These are phyloP conservation scores for Acrossocheilus fasciatus DNA, from an alignment of 2,797 vertebrate species.

Conservation along the genomic window DNA sequence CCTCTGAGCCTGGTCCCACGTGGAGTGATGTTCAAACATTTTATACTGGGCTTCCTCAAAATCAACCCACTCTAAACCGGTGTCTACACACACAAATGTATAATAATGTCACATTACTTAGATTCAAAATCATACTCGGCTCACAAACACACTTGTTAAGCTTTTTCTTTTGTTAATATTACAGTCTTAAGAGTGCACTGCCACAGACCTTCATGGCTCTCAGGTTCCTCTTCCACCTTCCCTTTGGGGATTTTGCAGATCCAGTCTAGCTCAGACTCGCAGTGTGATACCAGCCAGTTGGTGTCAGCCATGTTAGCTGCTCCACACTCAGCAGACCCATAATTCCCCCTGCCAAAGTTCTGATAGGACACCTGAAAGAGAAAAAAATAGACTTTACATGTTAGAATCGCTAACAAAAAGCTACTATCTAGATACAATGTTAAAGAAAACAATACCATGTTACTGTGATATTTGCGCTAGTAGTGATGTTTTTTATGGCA, in stretches of 20 bases:
- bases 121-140: slow-evolving; percentile 4
- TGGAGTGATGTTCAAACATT: slow-evolving; percentile 93
- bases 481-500: neutral
- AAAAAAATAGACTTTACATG: neutral
- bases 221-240: slow-evolving; percentile 82
- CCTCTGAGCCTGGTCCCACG: slow-evolving; percentile 92
- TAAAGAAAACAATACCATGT: neutral
- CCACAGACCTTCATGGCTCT: slow-evolving; percentile 84
- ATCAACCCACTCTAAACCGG: slow-evolving; percentile 86
- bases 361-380: slow-evolving; percentile 87
- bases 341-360: slow-evolving; percentile 91
- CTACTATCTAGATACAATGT: neutral
- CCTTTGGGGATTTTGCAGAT: slow-evolving; percentile 98
- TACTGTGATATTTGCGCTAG: neutral
- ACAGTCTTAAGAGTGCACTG: neutral
- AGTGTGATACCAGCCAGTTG: slow-evolving; percentile 94
- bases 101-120: neutral
- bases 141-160: neutral
- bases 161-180: neutral
- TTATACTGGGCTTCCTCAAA: slow-evolving; percentile 93
- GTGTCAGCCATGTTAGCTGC: slow-evolving; percentile 89
- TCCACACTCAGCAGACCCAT: slow-evolving; percentile 85
- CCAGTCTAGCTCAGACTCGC: slow-evolving; percentile 92
- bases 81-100: slow-evolving; percentile 62
- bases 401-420: neutral